These are phyloP conservation scores for Trisateles emortualis DNA, from an alignment of 2,888 invertebrate species.

Conservation along the genomic window DNA sequence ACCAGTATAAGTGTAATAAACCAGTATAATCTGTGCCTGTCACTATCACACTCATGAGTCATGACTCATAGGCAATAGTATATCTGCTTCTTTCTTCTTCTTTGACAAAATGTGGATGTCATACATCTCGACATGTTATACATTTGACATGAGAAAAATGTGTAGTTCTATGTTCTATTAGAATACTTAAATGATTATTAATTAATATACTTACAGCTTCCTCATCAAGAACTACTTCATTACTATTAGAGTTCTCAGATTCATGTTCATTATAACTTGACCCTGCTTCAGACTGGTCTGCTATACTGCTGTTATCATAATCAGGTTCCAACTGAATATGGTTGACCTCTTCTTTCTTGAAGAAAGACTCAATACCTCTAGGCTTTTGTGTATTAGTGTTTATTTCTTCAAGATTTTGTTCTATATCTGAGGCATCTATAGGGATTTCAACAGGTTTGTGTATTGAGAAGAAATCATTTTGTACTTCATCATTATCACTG, in stretches of 20 bases:
- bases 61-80: too few relatives aligned
- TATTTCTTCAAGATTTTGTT: slow-evolving; percentile 22
- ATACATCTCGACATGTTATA: too few relatives aligned
- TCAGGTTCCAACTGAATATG: slow-evolving; percentile 45
- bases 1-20: too few relatives aligned
- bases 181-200: too few relatives aligned
- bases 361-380: slow-evolving; percentile 71
- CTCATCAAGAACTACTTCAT: slow-evolving; percentile 68
- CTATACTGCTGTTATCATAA: slow-evolving; percentile 31
- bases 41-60: too few relatives aligned
- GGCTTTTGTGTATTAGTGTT: slow-evolving; percentile 44
- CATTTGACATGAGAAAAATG: too few relatives aligned
- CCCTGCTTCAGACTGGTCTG: slow-evolving; percentile 40
- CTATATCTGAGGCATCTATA: slow-evolving; percentile 77
- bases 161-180: too few relatives aligned
- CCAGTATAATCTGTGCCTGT: too few relatives aligned
- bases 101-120: too few relatives aligned
- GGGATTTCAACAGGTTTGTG: slow-evolving; percentile 78
- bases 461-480: slow-evolving; percentile 86
- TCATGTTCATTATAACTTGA: slow-evolving; percentile 48
- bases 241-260: slow-evolving; percentile 40
- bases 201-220: slow-evolving; percentile 72
- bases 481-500: slow-evolving; percentile 81
- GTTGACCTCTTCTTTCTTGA: slow-evolving; percentile 63
- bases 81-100: too few relatives aligned